Conservation (phyloP, 2,888 invertebrate species). For the Camponotus fellah region DNA sequence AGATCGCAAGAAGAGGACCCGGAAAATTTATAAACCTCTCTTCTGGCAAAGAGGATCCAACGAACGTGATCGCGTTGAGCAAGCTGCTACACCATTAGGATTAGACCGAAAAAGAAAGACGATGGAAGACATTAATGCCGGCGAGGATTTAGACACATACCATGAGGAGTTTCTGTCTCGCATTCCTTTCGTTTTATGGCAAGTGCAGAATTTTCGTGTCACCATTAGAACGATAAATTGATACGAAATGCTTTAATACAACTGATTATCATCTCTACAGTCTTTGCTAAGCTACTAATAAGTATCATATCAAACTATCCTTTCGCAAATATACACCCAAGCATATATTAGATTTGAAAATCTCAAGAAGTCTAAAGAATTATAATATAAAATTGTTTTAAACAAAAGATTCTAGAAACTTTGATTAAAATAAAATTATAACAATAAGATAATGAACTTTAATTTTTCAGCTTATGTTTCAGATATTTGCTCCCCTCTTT, state of each 20-base stretch:
- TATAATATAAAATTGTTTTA: background rate
- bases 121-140: conserved; percentile 39
- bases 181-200: conserved; percentile 20
- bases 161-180: background rate
- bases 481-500: background rate
- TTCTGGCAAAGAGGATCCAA: conserved; percentile 41
- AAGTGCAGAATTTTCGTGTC: conserved; percentile 21
- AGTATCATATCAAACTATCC: background rate
- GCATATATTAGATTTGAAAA: background rate
- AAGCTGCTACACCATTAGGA: conserved; percentile 57
- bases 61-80: conserved; percentile 51
- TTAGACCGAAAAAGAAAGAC: conserved; percentile 55
- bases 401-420: background rate
- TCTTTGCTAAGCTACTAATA: conserved; percentile 1
- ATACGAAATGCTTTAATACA: conserved; percentile 30
- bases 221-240: conserved; percentile 24
- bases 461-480: background rate
- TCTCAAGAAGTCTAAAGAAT: background rate
- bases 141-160: conserved; percentile 45
- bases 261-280: background rate
- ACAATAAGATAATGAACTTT: background rate
- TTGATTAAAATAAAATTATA: background rate
- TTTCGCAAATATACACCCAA: background rate
- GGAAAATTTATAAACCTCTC: conserved; percentile 53
- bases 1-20: conserved; percentile 32